Conservation (phyloP, 2,113 vertebrate species). For the Mus spicilegus region DNA sequence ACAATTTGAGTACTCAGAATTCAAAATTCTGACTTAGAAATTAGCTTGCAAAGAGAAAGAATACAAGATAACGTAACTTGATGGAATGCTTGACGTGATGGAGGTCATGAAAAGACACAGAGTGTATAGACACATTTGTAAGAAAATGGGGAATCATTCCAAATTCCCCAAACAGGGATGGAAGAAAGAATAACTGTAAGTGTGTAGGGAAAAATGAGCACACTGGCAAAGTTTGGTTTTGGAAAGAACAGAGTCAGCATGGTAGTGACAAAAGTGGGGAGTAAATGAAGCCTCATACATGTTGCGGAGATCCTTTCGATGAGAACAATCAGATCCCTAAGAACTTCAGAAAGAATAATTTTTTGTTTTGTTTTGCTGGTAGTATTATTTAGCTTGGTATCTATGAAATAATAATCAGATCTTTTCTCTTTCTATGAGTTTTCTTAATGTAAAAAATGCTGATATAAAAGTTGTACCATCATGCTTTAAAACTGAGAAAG, state of each 20-base stretch:
- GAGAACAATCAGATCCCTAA: neutral
- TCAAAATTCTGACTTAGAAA: neutral
- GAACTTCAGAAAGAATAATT: neutral
- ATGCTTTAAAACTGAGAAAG: neutral
- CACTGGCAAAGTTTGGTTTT: neutral
- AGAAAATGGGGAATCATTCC: neutral
- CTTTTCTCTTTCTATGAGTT: neutral
- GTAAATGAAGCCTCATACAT: rapidly evolving
- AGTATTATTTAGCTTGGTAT: neutral
- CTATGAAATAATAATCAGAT: neutral
- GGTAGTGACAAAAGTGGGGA: neutral
- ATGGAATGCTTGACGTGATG: neutral
- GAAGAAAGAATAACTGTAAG: neutral
- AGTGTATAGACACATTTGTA: neutral
- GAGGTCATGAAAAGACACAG: neutral
- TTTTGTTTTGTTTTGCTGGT: neutral
- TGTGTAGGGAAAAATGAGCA: neutral
- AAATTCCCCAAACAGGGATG: neutral
- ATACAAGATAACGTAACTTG: neutral
- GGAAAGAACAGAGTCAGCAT: neutral
- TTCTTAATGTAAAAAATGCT: neutral
- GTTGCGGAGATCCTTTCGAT: neutral
- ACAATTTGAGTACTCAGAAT: neutral
- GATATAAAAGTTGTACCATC: neutral
- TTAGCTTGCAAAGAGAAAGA: neutral